These are phyloP conservation scores for Hiodon tergisus DNA, from an alignment of 2,113 vertebrate species.

Conservation along the genomic window DNA sequence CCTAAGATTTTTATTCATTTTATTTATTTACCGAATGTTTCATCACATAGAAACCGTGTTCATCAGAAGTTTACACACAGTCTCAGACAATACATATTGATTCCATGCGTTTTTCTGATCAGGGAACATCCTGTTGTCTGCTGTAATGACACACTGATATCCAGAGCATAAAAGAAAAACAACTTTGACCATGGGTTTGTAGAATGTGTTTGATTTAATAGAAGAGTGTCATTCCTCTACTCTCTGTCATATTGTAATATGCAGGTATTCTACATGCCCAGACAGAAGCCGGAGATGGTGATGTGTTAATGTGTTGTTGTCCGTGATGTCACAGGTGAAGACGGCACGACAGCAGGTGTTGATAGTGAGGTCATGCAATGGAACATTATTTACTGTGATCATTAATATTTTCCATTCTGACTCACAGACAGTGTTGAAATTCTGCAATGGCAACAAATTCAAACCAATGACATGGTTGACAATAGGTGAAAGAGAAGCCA, in stretches of 20 bases:
- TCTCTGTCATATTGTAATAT: background rate
- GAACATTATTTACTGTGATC: background rate
- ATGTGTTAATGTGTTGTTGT: no score
- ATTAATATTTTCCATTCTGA: background rate
- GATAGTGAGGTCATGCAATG: no score
- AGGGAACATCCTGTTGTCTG: background rate
- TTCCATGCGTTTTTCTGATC: background rate
- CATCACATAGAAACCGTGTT: no score
- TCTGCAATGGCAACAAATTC: background rate
- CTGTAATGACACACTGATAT: background rate
- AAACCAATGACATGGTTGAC: background rate
- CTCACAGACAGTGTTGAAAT: background rate
- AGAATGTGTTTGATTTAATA: background rate
- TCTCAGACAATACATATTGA: background rate
- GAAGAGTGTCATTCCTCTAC: background rate
- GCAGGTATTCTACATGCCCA: background rate
- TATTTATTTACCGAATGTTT: no score
- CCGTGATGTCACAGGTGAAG: background rate
- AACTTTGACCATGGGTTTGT: background rate
- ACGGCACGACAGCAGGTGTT: background rate
- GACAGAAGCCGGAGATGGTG: no score
- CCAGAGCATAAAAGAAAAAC: background rate
- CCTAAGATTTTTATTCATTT: no score
- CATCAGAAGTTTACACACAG: background rate
- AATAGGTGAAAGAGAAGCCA: constrained; percentile 6